Conservation (phyloP, 2,113 vertebrate genomes). For the Acrocephalus kingi region DNA sequence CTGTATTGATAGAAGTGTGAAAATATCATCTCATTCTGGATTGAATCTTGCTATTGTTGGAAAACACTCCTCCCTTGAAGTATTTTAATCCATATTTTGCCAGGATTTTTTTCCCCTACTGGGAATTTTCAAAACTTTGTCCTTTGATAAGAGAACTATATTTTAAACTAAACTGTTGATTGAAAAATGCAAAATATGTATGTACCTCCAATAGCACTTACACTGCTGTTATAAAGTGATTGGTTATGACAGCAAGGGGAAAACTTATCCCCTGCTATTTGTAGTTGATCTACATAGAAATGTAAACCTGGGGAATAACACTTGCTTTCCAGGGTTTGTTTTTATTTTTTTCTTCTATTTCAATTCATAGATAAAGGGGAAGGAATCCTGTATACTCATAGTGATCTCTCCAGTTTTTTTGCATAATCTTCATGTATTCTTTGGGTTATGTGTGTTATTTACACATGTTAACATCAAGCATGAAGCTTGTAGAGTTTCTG, state of each 20-base stretch:
- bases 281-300: conserved; percentile 8
- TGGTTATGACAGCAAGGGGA: not conserved
- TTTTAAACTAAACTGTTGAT: conserved; percentile 31
- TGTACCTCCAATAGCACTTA: conserved; percentile 13
- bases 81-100: not conserved
- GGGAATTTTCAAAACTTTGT: not conserved
- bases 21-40: not conserved
- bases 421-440: not conserved
- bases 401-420: not conserved
- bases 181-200: conserved; percentile 50
- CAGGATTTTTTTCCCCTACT: not conserved
- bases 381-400: not conserved
- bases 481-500: not conserved
- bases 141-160: conserved; percentile 12
- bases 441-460: not conserved
- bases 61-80: not conserved
- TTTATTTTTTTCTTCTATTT: not conserved
- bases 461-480: not conserved
- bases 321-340: not conserved
- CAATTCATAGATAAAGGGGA: not conserved
- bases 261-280: not conserved
- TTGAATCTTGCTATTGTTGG: not conserved
- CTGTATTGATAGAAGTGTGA: not conserved
- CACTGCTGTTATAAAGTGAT: not conserved
- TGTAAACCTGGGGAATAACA: conserved; percentile 24